Evolutionary conservation across 2,797 vertebrate species (phyloP), one percentile per base, ranked within the genome.

Genomic region (Cygnus olor): DNA sequence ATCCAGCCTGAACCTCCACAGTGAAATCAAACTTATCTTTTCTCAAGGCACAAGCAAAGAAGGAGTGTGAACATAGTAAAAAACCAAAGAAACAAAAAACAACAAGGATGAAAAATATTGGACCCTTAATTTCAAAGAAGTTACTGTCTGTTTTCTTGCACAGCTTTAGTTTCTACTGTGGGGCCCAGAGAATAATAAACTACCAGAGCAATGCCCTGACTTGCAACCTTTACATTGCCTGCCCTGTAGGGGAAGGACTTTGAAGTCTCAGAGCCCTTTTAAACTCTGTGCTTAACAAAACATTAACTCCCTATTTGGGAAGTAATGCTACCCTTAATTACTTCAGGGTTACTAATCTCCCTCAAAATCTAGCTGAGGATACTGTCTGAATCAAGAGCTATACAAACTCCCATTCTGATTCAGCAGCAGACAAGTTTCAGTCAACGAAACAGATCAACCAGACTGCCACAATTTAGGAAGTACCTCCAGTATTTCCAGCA

Each of bases 191-290:
- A 71, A 76, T n/a, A 68, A 78, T 61, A 69, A 53, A 69, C 38
- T 88, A 86, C 17, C 28, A 45, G 54, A 65, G 45, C 44, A 86
- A 42, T 5, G 20, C 30, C 90, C 77, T 54, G 57, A 53, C 16
- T 80, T 73, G 13, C 28, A 95, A 11, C 15, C 45, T 88, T 85
- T 81, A 28, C 22, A 45, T 74, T 51, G 14, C 30, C 69, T 79
- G 27, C 22, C 6, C n/a, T 51, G 27, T 1, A 73, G 16, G 21
- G 2, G 4, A 89, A 89, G 38, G 36, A 73, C 78, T 94, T 88
- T 89, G 86, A 90, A 85, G 70, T 73, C 51, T 56, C 51, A 70
- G 45, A 89, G 44, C 47, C 54, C 58, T 85, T 93, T 92, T 77
- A 85, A 69, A 63, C 54, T 44, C 51, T 9, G 2, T n/a, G 32